Evolutionary conservation across 2,797 vertebrate genomes (phyloP).

Genomic region (Delichon dasypus): DNA sequence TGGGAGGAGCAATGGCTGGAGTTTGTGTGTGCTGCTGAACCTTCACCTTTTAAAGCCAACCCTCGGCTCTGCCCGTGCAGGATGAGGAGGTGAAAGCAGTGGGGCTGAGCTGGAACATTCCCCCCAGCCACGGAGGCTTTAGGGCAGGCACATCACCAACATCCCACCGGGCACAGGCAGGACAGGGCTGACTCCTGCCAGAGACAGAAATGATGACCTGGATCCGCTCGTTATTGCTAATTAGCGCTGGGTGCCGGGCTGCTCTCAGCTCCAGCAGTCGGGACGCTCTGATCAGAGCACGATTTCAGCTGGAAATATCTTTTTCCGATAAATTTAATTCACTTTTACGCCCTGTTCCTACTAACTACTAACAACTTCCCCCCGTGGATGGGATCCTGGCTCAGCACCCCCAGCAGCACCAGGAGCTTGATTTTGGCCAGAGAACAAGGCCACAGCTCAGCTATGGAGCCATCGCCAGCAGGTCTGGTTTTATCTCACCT

Average conservation of each 20-base stretch:
- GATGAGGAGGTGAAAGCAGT: background rate
- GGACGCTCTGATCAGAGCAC: background rate
- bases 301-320: background rate
- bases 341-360: background rate
- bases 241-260: background rate
- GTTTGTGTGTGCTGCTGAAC: background rate
- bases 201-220: background rate
- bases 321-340: background rate
- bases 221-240: background rate
- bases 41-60: background rate
- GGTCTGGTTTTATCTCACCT: background rate
- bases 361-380: background rate
- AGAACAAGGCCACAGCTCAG: background rate
- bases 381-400: fast-evolving
- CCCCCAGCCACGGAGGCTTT: background rate
- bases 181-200: background rate
- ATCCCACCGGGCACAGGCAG: background rate
- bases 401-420: background rate
- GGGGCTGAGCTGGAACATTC: background rate
- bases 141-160: fast-evolving
- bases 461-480: background rate
- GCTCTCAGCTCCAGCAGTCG: background rate
- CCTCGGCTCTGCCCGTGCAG: fast-evolving
- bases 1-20: background rate
- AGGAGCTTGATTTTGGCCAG: background rate